A percentile compares a stretch with the other conserved stretches of the same genome.
phyloP scores from a whole-genome alignment of 1,140 invertebrate species.

The Tetragonula clypearis region DNA sequence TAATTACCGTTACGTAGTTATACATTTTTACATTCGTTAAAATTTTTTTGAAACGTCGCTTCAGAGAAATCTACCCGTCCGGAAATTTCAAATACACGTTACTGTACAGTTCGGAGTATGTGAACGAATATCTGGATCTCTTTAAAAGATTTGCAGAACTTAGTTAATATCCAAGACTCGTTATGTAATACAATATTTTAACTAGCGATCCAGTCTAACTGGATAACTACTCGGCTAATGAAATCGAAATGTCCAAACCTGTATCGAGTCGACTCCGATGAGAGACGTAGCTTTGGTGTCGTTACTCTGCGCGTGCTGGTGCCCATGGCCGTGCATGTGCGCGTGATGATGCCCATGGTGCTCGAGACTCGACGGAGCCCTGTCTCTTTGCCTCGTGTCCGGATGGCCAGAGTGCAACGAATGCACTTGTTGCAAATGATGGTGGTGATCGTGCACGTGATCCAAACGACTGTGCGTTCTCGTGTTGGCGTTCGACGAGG shows the following conservation, averaged over 20 bases:
- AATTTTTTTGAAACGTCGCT: too few relatives aligned
- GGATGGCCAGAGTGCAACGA: slow-evolving; percentile 58
- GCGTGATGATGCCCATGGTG: slow-evolving; percentile 71
- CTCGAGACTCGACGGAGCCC: slow-evolving; percentile 68
- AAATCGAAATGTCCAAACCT: slow-evolving; percentile 47
- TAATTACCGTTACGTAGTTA: too few relatives aligned
- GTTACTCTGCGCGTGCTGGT: slow-evolving; percentile 60
- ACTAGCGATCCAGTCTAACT: too few relatives aligned
- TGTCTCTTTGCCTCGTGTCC: slow-evolving; percentile 68
- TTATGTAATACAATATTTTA: too few relatives aligned
- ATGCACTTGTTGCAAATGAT: slow-evolving; percentile 69
- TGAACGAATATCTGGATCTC: too few relatives aligned
- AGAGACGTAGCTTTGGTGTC: slow-evolving; percentile 69
- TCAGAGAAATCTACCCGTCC: too few relatives aligned
- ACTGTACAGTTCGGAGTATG: too few relatives aligned
- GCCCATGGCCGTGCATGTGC: slow-evolving; percentile 59
- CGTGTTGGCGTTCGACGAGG: slow-evolving; percentile 72
- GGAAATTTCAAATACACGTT: too few relatives aligned
- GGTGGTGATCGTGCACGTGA: slow-evolving; percentile 73
- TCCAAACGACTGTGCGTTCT: slow-evolving; percentile 73
- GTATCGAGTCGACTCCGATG: slow-evolving; percentile 74
- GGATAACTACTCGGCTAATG: too few relatives aligned
- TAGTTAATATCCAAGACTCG: too few relatives aligned
- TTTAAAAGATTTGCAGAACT: too few relatives aligned
- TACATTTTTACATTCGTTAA: too few relatives aligned